phyloP scores from a whole-genome alignment of 2,797 vertebrate genomes.

The Gorsachius magnificus region DNA sequence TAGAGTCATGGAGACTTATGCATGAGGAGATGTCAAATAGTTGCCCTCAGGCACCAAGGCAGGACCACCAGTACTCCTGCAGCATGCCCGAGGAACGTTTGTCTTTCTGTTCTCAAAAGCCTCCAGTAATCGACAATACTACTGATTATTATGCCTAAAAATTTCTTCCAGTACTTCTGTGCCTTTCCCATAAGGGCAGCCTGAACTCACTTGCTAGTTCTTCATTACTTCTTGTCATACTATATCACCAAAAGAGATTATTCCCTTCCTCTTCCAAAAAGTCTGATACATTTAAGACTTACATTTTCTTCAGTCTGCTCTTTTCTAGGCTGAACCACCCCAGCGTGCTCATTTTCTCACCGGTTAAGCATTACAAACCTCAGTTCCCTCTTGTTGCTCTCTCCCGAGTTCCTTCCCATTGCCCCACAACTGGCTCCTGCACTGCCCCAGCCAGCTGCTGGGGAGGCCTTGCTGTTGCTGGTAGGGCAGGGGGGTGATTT shows the following conservation, averaged over 20 bases:
- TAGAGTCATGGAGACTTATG: neutral
- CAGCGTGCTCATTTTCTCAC: neutral
- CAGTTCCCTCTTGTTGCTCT: neutral
- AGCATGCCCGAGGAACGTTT: neutral
- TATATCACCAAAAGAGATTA: neutral
- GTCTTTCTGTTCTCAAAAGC: neutral
- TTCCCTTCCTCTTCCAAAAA: neutral
- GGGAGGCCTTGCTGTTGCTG: neutral
- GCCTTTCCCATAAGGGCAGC: neutral
- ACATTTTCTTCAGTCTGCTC: neutral
- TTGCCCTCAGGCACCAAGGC: neutral
- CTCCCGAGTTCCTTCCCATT: neutral
- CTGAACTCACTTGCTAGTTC: neutral
- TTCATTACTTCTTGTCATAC: neutral
- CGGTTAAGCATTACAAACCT: accelerated
- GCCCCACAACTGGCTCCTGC: neutral
- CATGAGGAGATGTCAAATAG: neutral
- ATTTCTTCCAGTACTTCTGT: neutral
- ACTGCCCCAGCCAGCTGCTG: neutral
- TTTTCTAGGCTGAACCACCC: neutral
- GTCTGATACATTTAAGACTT: neutral
- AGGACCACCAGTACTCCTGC: neutral
- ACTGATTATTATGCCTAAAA: neutral
- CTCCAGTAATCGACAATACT: neutral
- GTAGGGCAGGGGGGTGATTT: neutral